Base-by-base conservation (phyloP, 1,140 invertebrate genomes). In the Centruroides sculpturatus region DNA sequence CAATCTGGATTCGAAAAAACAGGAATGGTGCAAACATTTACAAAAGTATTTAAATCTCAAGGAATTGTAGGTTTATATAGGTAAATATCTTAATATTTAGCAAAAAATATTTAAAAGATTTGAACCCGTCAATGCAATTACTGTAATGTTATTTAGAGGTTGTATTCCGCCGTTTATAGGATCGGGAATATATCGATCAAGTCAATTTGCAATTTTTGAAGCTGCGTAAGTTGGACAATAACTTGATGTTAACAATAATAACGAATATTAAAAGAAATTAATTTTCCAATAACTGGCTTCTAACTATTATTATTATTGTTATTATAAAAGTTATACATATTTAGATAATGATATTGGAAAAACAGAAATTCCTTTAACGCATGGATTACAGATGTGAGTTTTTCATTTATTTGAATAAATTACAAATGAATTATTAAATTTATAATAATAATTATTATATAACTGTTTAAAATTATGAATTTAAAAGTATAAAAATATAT, bases 141-240 rank as follows among this genome's bases (percentile, higher is more conserved):
- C 23, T 2, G 23, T 23, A 23, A 23, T 23, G 23, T 23, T 41
- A 8, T 41, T 41, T 41, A 73, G 72, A 55, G 72, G 72, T 47
- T 72, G 70, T 66, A 67, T 72, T 57, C 72, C 72, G 63, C 71
- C 71, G 34, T 58, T 73, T 9, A 69, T 68, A 66, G 72, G 72
- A 3, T 72, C 71, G 50, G 71, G 71, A 4, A 72, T 73, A 5
- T 73, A 70, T 55, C 59, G 72, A 59, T 72, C 72, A 7, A 63
- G 67, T 48, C 72, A 73, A 64, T 73, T 73, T 68, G 71, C 72
- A 59, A 69, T 69, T 3, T 72, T 73, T 68, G 72, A 73, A 67
- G 72, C 66, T 12, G 64, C 69, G 67, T 73, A 69, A 68, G 70
- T 71, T 60, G 7, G 7, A 35, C 54, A 53, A 49, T 35, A 60